Percentiles rank a stretch among this genome's conserved stretches.
Conservation (phyloP, 2,888 invertebrate species). For the Pterobdella sp. region DNA sequence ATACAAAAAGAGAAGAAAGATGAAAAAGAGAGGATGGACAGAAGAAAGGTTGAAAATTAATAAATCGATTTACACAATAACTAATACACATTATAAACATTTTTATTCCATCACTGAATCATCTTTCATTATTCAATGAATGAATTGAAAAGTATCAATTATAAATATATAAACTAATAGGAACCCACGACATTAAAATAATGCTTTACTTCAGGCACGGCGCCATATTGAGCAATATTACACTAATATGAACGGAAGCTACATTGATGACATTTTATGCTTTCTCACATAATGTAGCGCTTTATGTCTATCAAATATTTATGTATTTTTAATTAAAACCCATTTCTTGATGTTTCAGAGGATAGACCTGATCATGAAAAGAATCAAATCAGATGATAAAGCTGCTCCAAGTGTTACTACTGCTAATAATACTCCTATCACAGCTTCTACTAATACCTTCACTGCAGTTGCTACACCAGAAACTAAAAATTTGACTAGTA, state of each 20-base stretch:
- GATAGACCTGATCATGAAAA: slow-evolving; percentile 26
- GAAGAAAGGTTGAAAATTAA: slow-evolving; percentile 15
- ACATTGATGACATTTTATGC: no score
- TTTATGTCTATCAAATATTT: no score
- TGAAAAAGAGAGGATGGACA: slow-evolving; percentile 21
- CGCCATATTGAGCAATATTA: no score
- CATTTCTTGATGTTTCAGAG: slow-evolving; percentile 13
- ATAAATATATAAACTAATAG: no score
- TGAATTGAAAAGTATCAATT: neutral
- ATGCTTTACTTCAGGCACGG: no score
- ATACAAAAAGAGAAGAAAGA: slow-evolving; percentile 23
- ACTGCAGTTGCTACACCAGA: neutral
- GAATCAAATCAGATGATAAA: slow-evolving; percentile 19
- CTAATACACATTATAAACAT: neutral
- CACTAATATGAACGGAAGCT: no score
- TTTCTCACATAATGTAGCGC: no score
- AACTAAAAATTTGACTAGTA: slow-evolving; percentile 9
- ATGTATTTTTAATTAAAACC: no score
- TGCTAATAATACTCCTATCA: neutral
- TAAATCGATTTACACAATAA: neutral
- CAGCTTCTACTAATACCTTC: neutral
- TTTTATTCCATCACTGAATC: neutral
- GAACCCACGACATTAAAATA: no score
- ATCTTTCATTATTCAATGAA: neutral
- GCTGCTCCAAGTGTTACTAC: neutral